Conservation (phyloP, 2,113 vertebrate species). For the Galemys pyrenaicus region DNA sequence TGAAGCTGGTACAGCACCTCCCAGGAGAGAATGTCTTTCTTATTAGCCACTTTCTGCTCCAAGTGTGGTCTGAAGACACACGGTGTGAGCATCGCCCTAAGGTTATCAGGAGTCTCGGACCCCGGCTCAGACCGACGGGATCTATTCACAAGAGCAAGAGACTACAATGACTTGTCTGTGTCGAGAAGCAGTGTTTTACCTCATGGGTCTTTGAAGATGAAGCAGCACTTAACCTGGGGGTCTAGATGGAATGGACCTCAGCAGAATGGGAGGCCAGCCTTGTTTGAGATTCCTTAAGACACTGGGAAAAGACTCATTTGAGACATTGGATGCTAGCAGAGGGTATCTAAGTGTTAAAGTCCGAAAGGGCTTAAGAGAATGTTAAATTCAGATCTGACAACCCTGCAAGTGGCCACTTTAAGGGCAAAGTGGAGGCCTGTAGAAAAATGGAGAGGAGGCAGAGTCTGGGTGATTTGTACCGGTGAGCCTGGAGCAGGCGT, state of each 20-base stretch:
- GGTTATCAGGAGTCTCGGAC: not conserved
- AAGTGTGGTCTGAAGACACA: not conserved
- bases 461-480: constrained; percentile 47
- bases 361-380: not conserved
- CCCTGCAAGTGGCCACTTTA: not conserved
- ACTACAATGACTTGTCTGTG: not conserved
- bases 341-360: constrained; percentile 9
- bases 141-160: not conserved
- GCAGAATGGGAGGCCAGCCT: not conserved
- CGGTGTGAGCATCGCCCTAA: not conserved
- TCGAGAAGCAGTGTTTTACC: not conserved
- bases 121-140: not conserved
- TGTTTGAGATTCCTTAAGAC: not conserved
- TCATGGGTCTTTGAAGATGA: rapidly evolving
- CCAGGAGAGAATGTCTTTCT: not conserved
- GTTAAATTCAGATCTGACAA: not conserved
- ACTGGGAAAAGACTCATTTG: not conserved
- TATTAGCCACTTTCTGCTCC: not conserved
- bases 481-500: constrained; percentile 24
- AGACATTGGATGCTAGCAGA: not conserved
- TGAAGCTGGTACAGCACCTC: not conserved
- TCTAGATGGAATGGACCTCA: not conserved
- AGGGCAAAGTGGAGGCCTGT: not conserved
- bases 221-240: not conserved
- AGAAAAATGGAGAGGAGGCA: not conserved